Conservation (phyloP, 2,113 vertebrate species). For the Diphyllodes magnificus region DNA sequence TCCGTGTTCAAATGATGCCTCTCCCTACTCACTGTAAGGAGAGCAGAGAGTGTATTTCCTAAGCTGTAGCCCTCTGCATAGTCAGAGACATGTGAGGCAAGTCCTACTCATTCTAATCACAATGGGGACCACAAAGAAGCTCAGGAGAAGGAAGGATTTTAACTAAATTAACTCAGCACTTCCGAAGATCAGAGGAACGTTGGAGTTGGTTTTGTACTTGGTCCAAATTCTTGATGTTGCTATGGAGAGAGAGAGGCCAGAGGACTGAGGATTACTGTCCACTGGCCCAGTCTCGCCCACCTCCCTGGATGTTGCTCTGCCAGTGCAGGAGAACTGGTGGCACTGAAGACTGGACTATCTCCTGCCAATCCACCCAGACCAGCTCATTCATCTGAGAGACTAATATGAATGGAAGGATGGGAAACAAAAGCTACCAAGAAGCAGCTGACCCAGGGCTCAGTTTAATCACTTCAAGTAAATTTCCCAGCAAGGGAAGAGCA, state of each 20-base stretch:
- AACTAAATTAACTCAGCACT: neutral
- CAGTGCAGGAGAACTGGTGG: neutral
- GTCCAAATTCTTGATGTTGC: neutral
- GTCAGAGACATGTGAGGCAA: neutral
- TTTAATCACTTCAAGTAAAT: neutral
- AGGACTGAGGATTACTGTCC: rapidly evolving
- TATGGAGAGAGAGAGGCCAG: neutral
- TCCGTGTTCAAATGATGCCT: neutral
- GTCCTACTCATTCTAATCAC: rapidly evolving
- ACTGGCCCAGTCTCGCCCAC: neutral
- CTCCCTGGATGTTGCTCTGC: neutral
- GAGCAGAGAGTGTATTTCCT: neutral
- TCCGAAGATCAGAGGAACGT: neutral
- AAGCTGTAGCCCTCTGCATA: neutral
- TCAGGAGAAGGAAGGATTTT: neutral
- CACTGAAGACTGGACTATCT: neutral
- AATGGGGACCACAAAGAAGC: neutral
- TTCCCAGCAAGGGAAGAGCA: neutral
- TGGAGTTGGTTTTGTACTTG: neutral
- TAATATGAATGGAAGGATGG: neutral
- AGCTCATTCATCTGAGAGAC: neutral
- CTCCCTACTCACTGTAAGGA: neutral
- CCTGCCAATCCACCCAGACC: too few species aligned
- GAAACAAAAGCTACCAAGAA: neutral
- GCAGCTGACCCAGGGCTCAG: neutral